Percentiles rank a stretch among this genome's conserved stretches.
Evolutionary conservation across 2,888 invertebrate species (phyloP).

Genomic region (Ophraella communa): DNA sequence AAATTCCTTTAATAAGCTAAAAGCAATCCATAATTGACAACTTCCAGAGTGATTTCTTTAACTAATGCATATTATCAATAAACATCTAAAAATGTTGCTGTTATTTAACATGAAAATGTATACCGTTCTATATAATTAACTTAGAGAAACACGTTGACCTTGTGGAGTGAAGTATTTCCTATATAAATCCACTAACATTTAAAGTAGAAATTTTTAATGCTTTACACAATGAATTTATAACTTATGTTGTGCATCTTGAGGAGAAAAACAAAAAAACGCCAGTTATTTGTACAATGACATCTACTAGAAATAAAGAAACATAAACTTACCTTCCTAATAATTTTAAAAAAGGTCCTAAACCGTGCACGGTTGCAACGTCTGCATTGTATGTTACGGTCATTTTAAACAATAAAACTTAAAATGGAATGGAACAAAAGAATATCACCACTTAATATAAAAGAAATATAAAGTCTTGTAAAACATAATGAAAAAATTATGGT

Average conservation of each 20-base stretch:
- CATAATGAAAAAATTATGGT: slow-evolving; percentile 16
- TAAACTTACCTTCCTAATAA: slow-evolving; percentile 76
- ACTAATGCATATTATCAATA: not conserved
- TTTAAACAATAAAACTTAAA: slow-evolving; percentile 11
- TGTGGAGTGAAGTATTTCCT: not conserved
- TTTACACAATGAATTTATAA: not conserved
- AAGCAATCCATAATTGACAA: no score
- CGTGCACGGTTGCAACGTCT: slow-evolving; percentile 59
- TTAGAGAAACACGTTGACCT: not conserved
- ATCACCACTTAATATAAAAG: slow-evolving; percentile 1
- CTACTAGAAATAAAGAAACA: slow-evolving; percentile 1
- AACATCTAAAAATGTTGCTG: not conserved
- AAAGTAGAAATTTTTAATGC: not conserved
- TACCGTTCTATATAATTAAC: not conserved
- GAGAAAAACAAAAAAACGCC: not conserved
- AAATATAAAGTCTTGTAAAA: slow-evolving; percentile 7
- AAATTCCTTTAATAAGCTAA: no score
- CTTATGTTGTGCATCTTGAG: not conserved
- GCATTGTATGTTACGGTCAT: slow-evolving; percentile 53
- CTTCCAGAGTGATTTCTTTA: no score
- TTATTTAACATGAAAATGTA: not conserved
- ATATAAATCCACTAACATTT: not conserved
- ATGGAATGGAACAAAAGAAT: not conserved
- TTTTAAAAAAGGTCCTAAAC: slow-evolving; percentile 87
- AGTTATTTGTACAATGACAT: not conserved